These are phyloP conservation scores for Paratilapia polleni DNA, from an alignment of 2,113 vertebrate species.

Conservation along the genomic window DNA sequence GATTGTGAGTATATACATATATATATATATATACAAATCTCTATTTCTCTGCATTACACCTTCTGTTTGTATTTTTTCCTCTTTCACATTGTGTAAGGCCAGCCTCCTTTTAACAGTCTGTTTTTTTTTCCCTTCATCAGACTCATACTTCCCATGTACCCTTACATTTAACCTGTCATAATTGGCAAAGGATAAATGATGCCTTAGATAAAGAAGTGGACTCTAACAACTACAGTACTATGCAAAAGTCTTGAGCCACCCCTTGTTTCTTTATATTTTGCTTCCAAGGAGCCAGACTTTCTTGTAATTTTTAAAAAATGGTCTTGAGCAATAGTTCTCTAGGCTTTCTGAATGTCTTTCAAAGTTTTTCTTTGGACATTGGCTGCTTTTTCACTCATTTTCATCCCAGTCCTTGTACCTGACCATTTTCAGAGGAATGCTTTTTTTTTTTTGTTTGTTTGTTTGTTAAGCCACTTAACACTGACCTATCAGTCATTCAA, in stretches of 20 bases:
- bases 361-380: too few relatives aligned
- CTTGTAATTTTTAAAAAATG: too few relatives aligned
- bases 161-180: neutral
- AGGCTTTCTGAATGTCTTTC: too few relatives aligned
- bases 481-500: neutral
- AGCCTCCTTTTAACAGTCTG: neutral
- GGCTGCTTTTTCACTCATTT: too few relatives aligned
- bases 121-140: neutral
- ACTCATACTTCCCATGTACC: neutral
- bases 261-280: neutral
- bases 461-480: neutral
- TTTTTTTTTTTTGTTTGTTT: neutral
- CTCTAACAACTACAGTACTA: neutral
- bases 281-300: too few relatives aligned
- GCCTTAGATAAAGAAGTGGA: neutral
- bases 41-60: constrained; percentile 43
- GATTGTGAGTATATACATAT: constrained; percentile 90
- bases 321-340: too few relatives aligned
- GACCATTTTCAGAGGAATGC: too few relatives aligned
- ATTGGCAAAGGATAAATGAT: constrained; percentile 9
- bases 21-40: constrained; percentile 62
- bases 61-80: constrained; percentile 17
- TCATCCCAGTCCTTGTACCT: too few relatives aligned
- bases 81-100: neutral
- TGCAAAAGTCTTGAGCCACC: neutral